Base-by-base conservation (phyloP, 2,113 vertebrate species). In the Neomonachus schauinslandi region DNA sequence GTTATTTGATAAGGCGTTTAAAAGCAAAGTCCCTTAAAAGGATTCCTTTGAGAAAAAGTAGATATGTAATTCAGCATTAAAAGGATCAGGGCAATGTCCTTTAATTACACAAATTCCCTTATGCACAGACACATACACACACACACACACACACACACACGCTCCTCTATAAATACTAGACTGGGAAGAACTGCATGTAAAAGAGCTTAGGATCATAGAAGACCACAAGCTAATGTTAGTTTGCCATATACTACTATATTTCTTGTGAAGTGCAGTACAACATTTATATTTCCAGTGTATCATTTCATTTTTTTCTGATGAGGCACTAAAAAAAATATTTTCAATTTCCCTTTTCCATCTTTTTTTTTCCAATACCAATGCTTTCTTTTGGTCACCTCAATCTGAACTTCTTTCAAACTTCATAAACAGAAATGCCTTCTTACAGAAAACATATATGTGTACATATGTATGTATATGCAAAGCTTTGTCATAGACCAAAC, bases 391-490 rank as follows among this genome's bases (percentile, higher is more conserved):
- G 36, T 89, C 8, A 94, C 1, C 22, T 1, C 12, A 93, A 53
- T 91, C 28, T 85, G 91, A 53, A 55, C 39, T 19, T 93, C 59
- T 91, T 59, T 88, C 74, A 83, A 92, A 83, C 18, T 84, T 92
- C n/a, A 36, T 65, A 6, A 90, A 61, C 6, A 86, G 24, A 96
- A 93, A 72, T 61, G 13, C 4, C 9, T 92, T 46, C 79, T 36
- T 92, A 9, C 12, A 67, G 55, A 72, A 72, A 67, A 67, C 15
- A 67, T 67, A 31, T 33, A 33, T 33, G 31, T 16, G 14, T 67
- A 18, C 63, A 16, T 67, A 67, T 1, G 1, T 65, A 33, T 33
- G 63, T n/a, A 42, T 21, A 74, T 74, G 14, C 18, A 10, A 90
- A 51, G 5, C 49, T 87, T 72, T 92, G n/a, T 86, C 42, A 65